phyloP scores from a whole-genome alignment of 2,888 invertebrate genomes.

The Synanthedon vespiformis region DNA sequence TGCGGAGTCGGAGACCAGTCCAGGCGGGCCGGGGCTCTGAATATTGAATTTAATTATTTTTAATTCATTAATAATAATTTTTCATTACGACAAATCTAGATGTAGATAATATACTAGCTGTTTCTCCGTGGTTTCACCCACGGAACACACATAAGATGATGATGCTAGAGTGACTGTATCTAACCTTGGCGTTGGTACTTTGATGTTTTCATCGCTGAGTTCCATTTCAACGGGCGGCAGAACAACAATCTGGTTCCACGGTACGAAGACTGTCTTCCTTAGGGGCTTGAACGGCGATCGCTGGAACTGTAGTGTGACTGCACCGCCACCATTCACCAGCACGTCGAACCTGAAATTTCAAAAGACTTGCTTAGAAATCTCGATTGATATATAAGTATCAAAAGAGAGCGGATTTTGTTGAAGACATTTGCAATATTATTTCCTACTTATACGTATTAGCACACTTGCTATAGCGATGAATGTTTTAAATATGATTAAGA shows the following conservation, averaged over 20 bases:
- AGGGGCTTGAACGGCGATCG: conserved; percentile 92
- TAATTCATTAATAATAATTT: background rate
- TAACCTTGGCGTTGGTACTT: conserved; percentile 61
- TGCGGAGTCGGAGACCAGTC: conserved; percentile 66
- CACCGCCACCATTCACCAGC: conserved; percentile 97
- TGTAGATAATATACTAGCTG: too few relatives aligned
- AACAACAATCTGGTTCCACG: conserved; percentile 98
- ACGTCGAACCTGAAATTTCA: conserved; percentile 91
- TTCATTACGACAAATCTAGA: background rate
- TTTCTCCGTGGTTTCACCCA: too few relatives aligned
- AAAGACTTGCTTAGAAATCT: background rate
- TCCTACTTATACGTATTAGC: too few relatives aligned
- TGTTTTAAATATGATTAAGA: too few relatives aligned
- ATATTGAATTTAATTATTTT: conserved; percentile 1
- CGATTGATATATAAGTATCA: too few relatives aligned
- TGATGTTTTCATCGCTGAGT: conserved; percentile 78
- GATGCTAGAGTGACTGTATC: background rate
- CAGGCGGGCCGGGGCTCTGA: conserved; percentile 49
- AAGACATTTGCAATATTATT: too few relatives aligned
- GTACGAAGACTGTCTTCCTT: conserved; percentile 91
- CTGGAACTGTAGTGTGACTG: conserved; percentile 96
- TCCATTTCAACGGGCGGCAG: conserved; percentile 90
- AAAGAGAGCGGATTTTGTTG: too few relatives aligned
- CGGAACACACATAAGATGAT: too few relatives aligned
- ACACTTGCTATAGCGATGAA: too few relatives aligned